Conservation (phyloP, 2,797 vertebrate genomes). For the Pantherophis vulpinus region DNA sequence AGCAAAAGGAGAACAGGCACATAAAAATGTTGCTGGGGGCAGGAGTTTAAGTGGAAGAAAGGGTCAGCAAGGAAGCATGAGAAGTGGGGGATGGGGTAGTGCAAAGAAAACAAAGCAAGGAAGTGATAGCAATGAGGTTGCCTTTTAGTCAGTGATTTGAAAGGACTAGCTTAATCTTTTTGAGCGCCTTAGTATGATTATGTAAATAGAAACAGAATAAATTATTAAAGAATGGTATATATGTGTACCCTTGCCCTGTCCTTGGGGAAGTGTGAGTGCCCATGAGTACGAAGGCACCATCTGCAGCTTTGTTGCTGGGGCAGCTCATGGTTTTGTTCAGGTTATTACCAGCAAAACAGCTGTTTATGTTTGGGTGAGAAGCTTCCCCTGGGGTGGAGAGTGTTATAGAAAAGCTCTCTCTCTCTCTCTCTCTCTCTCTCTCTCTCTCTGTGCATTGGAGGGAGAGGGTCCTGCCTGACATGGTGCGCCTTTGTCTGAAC, state of each 20-base stretch:
- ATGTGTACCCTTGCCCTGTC: background rate
- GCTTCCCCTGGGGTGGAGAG: background rate
- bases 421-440: no score
- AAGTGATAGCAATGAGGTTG: background rate
- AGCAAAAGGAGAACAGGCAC: background rate
- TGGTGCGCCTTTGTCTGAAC: background rate
- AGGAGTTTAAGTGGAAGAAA: background rate
- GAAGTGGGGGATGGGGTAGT: background rate
- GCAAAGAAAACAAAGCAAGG: background rate
- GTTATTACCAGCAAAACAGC: constrained; percentile 13
- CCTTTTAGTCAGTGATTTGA: background rate
- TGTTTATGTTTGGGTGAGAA: constrained; percentile 15
- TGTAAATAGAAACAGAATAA: constrained; percentile 14
- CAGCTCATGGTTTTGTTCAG: background rate
- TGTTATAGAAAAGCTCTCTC: background rate
- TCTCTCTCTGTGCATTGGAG: background rate
- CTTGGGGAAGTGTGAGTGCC: background rate
- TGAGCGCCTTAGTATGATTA: background rate
- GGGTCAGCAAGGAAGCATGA: background rate
- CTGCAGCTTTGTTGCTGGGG: background rate
- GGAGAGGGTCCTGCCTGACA: background rate
- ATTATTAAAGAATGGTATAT: constrained; percentile 20
- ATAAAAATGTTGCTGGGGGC: background rate
- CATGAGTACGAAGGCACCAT: background rate
- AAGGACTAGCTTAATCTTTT: background rate